Base-by-base conservation (phyloP, 2,113 vertebrate species). In the Aphyosemion australe region DNA sequence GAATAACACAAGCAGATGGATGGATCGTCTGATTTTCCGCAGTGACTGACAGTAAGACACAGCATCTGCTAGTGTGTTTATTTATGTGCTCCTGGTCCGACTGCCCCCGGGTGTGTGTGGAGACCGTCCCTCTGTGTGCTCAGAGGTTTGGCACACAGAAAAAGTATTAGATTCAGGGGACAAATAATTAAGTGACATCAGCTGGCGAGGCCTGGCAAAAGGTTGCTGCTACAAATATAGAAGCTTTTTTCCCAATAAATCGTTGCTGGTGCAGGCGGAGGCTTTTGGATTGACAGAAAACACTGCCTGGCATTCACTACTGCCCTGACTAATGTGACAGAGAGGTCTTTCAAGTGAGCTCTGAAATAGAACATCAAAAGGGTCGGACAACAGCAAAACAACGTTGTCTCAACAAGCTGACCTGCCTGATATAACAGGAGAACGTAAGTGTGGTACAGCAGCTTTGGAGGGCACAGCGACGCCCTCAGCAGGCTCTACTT, bases 101-200 rank as follows among this genome's bases (percentile, higher is more conserved):
- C 78, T 72, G 78, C 15, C 5, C 58, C 39, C 59, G 45, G 46
- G 41, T 76, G 34, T 55, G 53, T 49, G 69, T 61, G 69, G 19
- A 37, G 89, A 87, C 91, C 91, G 82, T 65, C 78, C 87, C 90
- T 90, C 75, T 54, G 83, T 76, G 85, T 82, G 91, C 83, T 89
- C 81, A 43, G 11, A 76, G 78, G 67, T 69, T 91, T 95, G 93
- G 93, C 94, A 94, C 26, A 0, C 51, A 80, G 0, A 3, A 91
- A 90, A 93, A 87, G 89, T 92, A 93, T 95, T 95, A 94, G 91
- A 93, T 94, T 94, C 82, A 75, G 82, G 88, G 93, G 92, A 88
- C 90, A 93, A 94, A 94, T 95, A 94, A 94, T 93, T 94, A 93
- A 90, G 88, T 92, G 92, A 92, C 86, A 90, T 93, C 91, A 92